These are phyloP conservation scores for Drosophila buzzatii DNA, from an alignment of 2,888 invertebrate genomes.

Conservation along the genomic window DNA sequence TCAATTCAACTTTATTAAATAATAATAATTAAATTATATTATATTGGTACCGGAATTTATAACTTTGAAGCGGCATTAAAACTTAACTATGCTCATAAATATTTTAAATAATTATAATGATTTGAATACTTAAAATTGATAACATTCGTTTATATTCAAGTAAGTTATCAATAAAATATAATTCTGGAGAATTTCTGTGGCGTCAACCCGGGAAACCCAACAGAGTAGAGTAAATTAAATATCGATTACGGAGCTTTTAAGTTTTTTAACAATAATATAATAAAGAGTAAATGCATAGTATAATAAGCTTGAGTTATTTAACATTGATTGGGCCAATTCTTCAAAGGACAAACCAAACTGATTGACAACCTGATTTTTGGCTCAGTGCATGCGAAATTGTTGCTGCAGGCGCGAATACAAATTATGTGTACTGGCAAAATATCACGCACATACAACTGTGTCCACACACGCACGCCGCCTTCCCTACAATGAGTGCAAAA, in stretches of 20 bases:
- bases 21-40: background rate
- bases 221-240: background rate
- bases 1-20: background rate
- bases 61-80: slow-evolving; percentile 9
- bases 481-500: slow-evolving; percentile 3
- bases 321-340: background rate
- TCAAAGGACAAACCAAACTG: background rate
- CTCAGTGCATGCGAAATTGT: slow-evolving; percentile 28
- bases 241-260: background rate
- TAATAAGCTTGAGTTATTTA: background rate
- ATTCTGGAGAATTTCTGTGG: background rate
- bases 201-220: background rate
- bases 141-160: background rate
- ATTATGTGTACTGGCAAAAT: slow-evolving; percentile 41
- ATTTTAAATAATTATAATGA: slow-evolving; percentile 18
- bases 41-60: slow-evolving; percentile 2
- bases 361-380: slow-evolving; percentile 10
- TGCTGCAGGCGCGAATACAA: slow-evolving; percentile 46
- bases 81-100: slow-evolving; percentile 6
- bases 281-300: background rate
- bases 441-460: slow-evolving; percentile 28
- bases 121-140: slow-evolving; percentile 60
- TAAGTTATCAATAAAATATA: background rate
- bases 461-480: background rate
- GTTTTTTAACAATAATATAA: background rate